Conservation (phyloP, 2,113 vertebrate genomes). For the Gymnogyps californianus region DNA sequence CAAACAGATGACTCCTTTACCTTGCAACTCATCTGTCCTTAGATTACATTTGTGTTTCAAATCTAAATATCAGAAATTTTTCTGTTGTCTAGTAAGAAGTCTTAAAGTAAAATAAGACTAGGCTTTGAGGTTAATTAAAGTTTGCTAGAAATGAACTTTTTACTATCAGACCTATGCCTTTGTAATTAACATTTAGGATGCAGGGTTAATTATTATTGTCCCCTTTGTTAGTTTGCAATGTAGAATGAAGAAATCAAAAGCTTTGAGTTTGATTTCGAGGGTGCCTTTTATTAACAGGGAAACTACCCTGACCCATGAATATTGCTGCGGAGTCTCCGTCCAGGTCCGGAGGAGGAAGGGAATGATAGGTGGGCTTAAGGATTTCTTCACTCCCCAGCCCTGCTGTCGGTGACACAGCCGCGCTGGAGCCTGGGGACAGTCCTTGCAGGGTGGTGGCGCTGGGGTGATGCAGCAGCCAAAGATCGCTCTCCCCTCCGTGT, state of each 20-base stretch:
- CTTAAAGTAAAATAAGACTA: background rate
- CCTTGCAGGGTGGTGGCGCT: background rate
- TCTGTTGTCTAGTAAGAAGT: background rate
- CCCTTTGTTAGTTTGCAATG: background rate
- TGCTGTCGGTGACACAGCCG: background rate
- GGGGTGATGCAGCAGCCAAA: background rate
- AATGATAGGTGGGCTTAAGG: background rate
- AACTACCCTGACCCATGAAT: background rate
- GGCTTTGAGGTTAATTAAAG: slow-evolving; percentile 37
- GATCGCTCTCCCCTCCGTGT: background rate
- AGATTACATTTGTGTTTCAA: background rate
- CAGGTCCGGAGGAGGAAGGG: background rate
- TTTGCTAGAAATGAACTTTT: background rate
- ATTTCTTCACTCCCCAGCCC: background rate
- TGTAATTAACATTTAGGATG: slow-evolving; percentile 26
- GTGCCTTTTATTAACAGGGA: background rate
- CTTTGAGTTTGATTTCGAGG: background rate
- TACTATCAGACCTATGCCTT: background rate
- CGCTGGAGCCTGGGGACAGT: background rate
- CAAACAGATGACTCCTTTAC: background rate
- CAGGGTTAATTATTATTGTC: slow-evolving; percentile 25
- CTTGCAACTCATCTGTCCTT: background rate
- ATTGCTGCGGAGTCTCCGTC: background rate
- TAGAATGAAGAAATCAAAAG: background rate
- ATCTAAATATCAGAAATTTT: background rate